Conservation (phyloP, 1,140 invertebrate species). For the Telenomus remus region DNA sequence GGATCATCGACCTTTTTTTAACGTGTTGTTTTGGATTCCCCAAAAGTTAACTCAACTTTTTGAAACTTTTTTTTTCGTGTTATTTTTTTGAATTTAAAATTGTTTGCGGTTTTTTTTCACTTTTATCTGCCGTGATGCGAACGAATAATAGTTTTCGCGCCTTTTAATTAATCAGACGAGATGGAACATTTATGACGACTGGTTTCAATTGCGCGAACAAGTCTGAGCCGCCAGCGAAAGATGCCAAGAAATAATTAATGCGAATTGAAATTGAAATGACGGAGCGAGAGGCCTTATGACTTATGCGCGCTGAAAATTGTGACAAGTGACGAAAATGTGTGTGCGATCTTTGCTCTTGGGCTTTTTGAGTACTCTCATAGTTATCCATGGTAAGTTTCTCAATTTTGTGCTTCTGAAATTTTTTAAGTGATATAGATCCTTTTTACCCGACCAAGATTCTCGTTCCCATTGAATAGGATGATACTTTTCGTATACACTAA, state of each 20-base stretch:
- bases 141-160: slow-evolving; percentile 12
- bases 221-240: slow-evolving; percentile 14
- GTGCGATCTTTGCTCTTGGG: slow-evolving; percentile 63
- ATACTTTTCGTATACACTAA: slow-evolving; percentile 19
- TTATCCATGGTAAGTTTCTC: slow-evolving; percentile 67
- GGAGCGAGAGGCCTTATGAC: slow-evolving; percentile 42
- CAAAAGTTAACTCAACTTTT: no score
- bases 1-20: background rate
- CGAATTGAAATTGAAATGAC: slow-evolving; percentile 51
- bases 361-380: slow-evolving; percentile 60
- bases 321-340: slow-evolving; percentile 62
- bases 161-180: slow-evolving; percentile 36
- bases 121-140: background rate
- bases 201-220: slow-evolving; percentile 31
- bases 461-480: slow-evolving; percentile 11
- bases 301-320: slow-evolving; percentile 43
- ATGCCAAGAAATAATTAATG: slow-evolving; percentile 46
- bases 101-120: background rate
- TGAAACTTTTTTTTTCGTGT: background rate
- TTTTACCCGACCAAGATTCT: background rate
- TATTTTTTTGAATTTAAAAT: background rate
- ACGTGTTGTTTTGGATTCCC: background rate
- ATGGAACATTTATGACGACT: slow-evolving; percentile 54
- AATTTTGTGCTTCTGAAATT: slow-evolving; percentile 19
- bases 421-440: background rate